Evolutionary conservation across 23 tunicate species (phyloP).

Genomic region (Halocynthia aurantium): DNA sequence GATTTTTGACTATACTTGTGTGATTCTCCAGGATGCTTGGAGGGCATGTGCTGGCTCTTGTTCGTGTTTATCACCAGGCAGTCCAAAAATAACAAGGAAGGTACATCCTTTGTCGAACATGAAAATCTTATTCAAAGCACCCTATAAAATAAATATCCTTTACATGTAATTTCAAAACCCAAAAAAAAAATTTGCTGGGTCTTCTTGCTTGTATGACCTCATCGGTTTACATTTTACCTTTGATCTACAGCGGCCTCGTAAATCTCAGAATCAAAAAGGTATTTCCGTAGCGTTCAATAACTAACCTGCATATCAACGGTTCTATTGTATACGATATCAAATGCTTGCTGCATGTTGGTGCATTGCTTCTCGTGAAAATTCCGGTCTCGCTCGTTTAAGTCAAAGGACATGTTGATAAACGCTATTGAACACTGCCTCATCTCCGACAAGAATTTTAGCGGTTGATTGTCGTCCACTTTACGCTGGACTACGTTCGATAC

Average conservation of each 20-base stretch:
- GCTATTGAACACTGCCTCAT: slow-evolving; percentile 92
- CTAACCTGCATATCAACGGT: slow-evolving; percentile 40
- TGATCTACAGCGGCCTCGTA: too few relatives aligned
- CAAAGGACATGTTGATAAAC: slow-evolving; percentile 78
- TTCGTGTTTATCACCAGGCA: slow-evolving; percentile 98
- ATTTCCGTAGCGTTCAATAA: background rate
- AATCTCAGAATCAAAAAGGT: background rate
- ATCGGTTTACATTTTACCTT: too few relatives aligned
- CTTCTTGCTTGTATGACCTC: too few relatives aligned
- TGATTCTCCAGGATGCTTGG: slow-evolving; percentile 78
- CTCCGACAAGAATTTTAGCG: slow-evolving; percentile 77
- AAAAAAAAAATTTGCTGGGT: too few relatives aligned
- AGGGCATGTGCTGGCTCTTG: slow-evolving; percentile 97
- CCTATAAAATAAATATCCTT: slow-evolving; percentile 16
- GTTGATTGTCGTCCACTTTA: slow-evolving; percentile 89
- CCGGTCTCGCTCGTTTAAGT: slow-evolving; percentile 55
- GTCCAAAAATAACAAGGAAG: slow-evolving; percentile 84
- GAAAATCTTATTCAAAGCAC: slow-evolving; percentile 89
- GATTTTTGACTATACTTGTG: slow-evolving; percentile 12
- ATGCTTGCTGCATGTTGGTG: slow-evolving; percentile 62
- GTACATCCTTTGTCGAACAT: slow-evolving; percentile 99
- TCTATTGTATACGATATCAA: slow-evolving; percentile 36
- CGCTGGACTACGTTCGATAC: slow-evolving; percentile 66
- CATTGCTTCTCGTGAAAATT: slow-evolving; percentile 68
- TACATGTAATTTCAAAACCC: background rate